phyloP scores from a whole-genome alignment of 2,888 invertebrate species.

The Pyrgus malvae region DNA sequence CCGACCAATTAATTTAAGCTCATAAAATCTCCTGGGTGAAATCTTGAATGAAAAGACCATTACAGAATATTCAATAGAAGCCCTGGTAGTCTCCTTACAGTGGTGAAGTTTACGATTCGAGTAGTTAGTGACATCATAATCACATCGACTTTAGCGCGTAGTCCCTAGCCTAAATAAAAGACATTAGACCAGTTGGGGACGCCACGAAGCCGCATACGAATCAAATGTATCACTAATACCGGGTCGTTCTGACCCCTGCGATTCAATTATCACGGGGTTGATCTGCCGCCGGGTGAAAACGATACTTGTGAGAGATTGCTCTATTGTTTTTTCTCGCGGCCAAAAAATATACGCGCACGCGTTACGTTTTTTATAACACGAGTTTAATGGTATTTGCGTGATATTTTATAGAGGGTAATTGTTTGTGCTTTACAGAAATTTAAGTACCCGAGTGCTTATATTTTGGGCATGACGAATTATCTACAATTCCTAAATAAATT shows the following conservation, averaged over 20 bases:
- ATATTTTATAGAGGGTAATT: no score
- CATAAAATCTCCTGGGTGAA: no score
- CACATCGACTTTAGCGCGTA: neutral
- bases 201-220: conserved; percentile 64
- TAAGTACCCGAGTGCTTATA: no score
- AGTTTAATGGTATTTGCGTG: conserved; percentile 25
- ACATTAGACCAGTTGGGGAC: conserved; percentile 47
- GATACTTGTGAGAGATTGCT: conserved; percentile 82
- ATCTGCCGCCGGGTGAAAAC: conserved; percentile 74
- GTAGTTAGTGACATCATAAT: no score
- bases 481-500: no score
- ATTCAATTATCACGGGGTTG: conserved; percentile 77
- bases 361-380: conserved; percentile 50
- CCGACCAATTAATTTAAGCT: no score
- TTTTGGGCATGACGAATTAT: no score
- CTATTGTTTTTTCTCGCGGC: conserved; percentile 82
- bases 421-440: no score
- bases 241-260: conserved; percentile 63
- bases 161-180: neutral
- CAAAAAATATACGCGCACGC: conserved; percentile 69
- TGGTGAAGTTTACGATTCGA: no score
- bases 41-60: no score
- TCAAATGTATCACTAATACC: conserved; percentile 73
- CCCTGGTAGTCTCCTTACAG: no score
- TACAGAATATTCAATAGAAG: no score